phyloP scores from a whole-genome alignment of 1,140 invertebrate species.

The Nilaparvata lugens region DNA sequence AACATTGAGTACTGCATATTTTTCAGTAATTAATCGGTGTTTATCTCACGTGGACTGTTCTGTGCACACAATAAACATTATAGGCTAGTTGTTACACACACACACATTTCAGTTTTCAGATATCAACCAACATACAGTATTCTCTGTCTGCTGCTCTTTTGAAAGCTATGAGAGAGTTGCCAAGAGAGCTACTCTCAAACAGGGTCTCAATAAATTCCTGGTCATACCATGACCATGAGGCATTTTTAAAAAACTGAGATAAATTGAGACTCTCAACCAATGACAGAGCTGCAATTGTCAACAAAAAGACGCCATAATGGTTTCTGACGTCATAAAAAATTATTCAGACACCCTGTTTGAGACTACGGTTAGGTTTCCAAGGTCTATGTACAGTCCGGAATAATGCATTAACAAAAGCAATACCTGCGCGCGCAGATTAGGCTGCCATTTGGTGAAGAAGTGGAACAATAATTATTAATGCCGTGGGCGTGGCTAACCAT shows the following conservation, averaged over 20 bases:
- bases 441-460: neutral
- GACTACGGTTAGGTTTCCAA: slow-evolving; percentile 16
- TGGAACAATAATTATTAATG: no score
- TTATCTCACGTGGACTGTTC: neutral
- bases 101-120: neutral
- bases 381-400: slow-evolving; percentile 12
- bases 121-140: neutral
- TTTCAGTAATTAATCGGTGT: neutral
- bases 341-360: slow-evolving; percentile 8
- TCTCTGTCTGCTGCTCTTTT: slow-evolving; percentile 1
- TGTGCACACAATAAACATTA: neutral
- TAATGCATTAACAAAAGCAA: slow-evolving; percentile 3
- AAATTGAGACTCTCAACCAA: slow-evolving; percentile 11
- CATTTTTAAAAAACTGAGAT: slow-evolving; percentile 11
- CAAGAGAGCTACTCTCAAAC: slow-evolving; percentile 12
- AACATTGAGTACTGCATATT: neutral
- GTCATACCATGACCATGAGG: slow-evolving; percentile 1
- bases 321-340: slow-evolving; percentile 13
- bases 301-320: slow-evolving; percentile 14
- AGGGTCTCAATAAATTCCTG: slow-evolving; percentile 8
- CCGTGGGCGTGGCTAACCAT: no score
- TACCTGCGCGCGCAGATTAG: slow-evolving; percentile 7
- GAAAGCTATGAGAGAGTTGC: slow-evolving; percentile 12
- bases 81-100: no score
- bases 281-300: slow-evolving; percentile 6